These are phyloP conservation scores for Uria lomvia DNA, from an alignment of 2,113 vertebrate genomes.

Conservation along the genomic window DNA sequence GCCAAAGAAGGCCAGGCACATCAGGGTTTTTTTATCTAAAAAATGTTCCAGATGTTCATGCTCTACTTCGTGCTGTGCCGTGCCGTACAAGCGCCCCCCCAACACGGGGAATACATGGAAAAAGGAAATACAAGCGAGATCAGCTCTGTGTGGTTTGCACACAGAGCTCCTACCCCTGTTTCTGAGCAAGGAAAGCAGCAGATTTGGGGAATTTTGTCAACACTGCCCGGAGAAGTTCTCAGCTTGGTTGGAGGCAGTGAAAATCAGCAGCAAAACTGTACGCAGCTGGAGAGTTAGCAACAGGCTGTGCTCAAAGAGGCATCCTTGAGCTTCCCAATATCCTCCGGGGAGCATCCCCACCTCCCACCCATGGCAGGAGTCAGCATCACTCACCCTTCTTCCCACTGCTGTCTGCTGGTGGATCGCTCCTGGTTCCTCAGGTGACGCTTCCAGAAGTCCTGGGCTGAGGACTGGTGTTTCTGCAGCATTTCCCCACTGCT, in stretches of 20 bases:
- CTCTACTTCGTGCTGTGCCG: not conserved
- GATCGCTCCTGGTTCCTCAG: accelerated
- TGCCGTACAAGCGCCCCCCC: not conserved
- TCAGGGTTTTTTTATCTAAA: not conserved
- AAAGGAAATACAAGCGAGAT: not conserved
- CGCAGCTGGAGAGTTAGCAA: not conserved
- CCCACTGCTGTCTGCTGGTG: not conserved
- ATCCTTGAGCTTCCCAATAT: not conserved
- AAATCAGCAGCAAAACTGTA: not conserved
- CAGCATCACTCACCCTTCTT: not conserved
- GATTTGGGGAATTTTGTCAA: not conserved
- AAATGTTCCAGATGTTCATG: not conserved
- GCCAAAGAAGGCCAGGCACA: not conserved
- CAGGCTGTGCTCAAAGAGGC: not conserved
- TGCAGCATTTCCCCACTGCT: not conserved
- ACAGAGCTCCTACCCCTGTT: not conserved
- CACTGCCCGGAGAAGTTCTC: not conserved
- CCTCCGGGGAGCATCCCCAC: not conserved
- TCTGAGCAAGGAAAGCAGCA: not conserved
- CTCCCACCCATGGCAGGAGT: not conserved
- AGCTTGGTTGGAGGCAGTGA: not conserved
- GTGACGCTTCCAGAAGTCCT: not conserved
- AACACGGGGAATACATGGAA: not conserved
- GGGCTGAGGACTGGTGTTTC: not conserved
- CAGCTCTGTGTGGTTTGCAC: not conserved